Evolutionary conservation across 2,888 invertebrate species (phyloP).

Genomic region (Tridacna gigas): DNA sequence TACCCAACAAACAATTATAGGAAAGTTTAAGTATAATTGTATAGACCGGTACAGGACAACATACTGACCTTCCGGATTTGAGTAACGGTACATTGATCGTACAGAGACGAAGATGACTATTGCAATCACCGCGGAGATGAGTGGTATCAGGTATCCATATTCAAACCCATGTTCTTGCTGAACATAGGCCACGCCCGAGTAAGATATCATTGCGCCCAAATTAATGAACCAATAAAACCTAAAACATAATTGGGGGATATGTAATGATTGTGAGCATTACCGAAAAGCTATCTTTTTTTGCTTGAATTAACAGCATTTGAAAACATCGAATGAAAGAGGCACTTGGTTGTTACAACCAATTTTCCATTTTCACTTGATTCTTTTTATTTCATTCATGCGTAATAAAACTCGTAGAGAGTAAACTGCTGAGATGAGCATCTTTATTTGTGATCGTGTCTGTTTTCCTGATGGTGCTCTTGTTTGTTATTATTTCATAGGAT

Average conservation of each 20-base stretch:
- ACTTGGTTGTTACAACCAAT: too few relatives aligned
- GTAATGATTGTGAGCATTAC: too few relatives aligned
- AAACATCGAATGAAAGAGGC: too few relatives aligned
- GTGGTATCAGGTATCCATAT: slow-evolving; percentile 79
- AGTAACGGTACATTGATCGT: neutral
- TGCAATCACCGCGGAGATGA: slow-evolving; percentile 49
- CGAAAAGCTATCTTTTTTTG: too few relatives aligned
- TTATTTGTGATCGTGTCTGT: too few relatives aligned
- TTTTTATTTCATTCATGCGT: too few relatives aligned
- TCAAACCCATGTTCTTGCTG: slow-evolving; percentile 81
- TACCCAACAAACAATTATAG: neutral
- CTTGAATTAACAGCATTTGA: too few relatives aligned
- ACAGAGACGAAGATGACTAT: neutral
- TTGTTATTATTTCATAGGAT: too few relatives aligned
- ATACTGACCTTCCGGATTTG: neutral
- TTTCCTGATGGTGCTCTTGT: too few relatives aligned
- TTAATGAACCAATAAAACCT: slow-evolving; percentile 84
- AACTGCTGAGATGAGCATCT: too few relatives aligned
- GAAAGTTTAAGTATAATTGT: neutral
- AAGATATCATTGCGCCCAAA: slow-evolving; percentile 79
- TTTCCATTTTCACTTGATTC: too few relatives aligned
- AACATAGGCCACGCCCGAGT: slow-evolving; percentile 79
- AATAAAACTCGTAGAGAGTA: too few relatives aligned
- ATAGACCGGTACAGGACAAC: neutral
- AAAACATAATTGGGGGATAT: neutral